Percentiles rank a stretch among this genome's conserved stretches.
These are phyloP conservation scores for Acronicta leporina DNA, from an alignment of 2,888 invertebrate species.

Conservation along the genomic window DNA sequence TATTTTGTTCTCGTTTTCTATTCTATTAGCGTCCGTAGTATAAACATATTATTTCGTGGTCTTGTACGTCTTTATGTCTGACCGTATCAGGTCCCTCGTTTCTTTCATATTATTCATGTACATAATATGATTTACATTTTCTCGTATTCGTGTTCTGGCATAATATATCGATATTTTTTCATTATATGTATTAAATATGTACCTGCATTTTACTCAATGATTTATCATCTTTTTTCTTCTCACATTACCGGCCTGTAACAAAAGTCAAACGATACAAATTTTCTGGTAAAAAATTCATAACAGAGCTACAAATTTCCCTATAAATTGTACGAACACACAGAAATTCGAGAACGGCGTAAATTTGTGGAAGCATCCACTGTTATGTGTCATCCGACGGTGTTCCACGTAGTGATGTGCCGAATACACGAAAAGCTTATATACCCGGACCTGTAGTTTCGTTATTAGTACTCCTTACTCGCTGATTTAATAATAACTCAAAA, in stretches of 20 bases:
- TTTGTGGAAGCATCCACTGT: conserved; percentile 13
- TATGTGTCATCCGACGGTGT: conserved; percentile 11
- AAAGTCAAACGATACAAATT: neutral
- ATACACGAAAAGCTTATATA: neutral
- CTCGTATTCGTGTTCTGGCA: neutral
- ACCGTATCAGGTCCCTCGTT: conserved; percentile 25
- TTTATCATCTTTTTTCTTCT: too few species aligned
- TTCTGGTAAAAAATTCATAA: neutral
- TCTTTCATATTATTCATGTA: conserved; percentile 42
- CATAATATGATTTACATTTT: conserved; percentile 36
- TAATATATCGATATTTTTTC: neutral
- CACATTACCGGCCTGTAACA: too few species aligned
- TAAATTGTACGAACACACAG: conserved; percentile 8
- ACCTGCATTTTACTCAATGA: neutral
- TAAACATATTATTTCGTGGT: conserved; percentile 46
- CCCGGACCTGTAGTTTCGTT: too few species aligned
- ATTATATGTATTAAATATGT: neutral
- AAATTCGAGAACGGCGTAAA: conserved; percentile 19
- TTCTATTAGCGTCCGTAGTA: conserved; percentile 40
- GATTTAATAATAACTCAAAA: too few species aligned
- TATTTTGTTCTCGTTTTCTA: conserved; percentile 41
- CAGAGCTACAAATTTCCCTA: neutral
- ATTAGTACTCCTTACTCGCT: too few species aligned
- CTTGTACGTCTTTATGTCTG: conserved; percentile 37
- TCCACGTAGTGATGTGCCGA: conserved; percentile 22